These are phyloP conservation scores for Notechis scutatus DNA, from an alignment of 2,113 vertebrate species.

Conservation along the genomic window DNA sequence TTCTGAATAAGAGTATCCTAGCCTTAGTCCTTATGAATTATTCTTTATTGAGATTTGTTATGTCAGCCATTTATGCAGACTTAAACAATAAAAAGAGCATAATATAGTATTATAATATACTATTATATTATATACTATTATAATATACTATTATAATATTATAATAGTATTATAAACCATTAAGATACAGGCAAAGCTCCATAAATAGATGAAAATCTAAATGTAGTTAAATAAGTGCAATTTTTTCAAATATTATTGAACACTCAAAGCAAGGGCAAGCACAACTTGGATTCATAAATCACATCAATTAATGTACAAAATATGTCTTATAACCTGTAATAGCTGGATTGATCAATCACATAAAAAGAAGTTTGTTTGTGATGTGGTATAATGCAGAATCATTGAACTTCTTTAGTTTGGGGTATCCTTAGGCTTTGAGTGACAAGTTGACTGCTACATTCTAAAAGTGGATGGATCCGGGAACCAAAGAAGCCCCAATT, in stretches of 20 bases:
- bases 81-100: neutral
- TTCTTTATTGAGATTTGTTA: neutral
- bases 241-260: neutral
- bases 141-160: neutral
- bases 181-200: neutral
- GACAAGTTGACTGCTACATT: neutral
- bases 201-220: neutral
- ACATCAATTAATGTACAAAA: neutral
- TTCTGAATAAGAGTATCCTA: neutral
- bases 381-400: neutral
- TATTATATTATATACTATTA: neutral
- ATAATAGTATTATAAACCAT: neutral
- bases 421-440: neutral
- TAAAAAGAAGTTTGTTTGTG: neutral
- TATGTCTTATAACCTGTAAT: neutral
- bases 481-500: neutral
- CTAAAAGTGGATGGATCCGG: neutral
- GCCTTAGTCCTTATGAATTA: neutral
- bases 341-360: neutral
- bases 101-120: too few relatives aligned
- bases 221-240: neutral
- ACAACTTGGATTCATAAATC: neutral
- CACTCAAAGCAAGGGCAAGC: neutral
- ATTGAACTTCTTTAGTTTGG: neutral
- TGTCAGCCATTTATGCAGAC: neutral